Percentiles rank a stretch among this genome's conserved stretches.
phyloP scores from a whole-genome alignment of 1,140 invertebrate genomes.

The Drosophila carrolli region DNA sequence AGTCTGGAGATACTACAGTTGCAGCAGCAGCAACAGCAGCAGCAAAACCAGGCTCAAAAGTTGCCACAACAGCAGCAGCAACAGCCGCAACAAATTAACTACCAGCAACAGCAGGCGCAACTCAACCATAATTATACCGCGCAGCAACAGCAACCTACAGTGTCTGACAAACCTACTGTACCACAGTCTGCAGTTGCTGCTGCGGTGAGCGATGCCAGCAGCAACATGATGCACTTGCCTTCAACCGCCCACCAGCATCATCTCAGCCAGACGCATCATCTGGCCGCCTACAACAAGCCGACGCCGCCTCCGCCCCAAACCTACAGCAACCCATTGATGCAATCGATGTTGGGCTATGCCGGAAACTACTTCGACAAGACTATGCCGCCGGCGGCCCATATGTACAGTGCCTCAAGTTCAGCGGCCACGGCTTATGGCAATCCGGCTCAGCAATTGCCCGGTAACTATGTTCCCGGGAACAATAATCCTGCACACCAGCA shows the following conservation, averaged over 20 bases:
- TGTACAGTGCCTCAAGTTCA: conserved; percentile 67
- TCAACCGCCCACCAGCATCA: conserved; percentile 70
- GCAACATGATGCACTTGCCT: conserved; percentile 62
- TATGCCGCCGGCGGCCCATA: conserved; percentile 81
- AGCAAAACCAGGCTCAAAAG: conserved; percentile 45
- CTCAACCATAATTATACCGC: conserved; percentile 40
- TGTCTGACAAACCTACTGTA: conserved; percentile 42
- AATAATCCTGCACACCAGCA: conserved; percentile 50
- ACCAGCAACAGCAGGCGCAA: conserved; percentile 40
- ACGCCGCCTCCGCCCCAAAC: conserved; percentile 76
- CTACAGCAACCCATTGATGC: conserved; percentile 78
- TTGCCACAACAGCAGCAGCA: conserved; percentile 51
- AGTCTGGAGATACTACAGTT: too few species aligned
- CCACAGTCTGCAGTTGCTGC: conserved; percentile 26
- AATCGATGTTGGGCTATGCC: conserved; percentile 67
- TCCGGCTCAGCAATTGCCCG: conserved; percentile 74
- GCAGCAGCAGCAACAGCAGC: conserved; percentile 57
- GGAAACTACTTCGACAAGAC: conserved; percentile 80
- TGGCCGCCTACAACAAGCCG: conserved; percentile 78
- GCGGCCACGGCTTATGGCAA: conserved; percentile 66
- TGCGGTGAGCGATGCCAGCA: conserved; percentile 33
- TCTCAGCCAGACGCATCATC: conserved; percentile 74
- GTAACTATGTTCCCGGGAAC: conserved; percentile 65
- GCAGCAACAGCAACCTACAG: conserved; percentile 51
- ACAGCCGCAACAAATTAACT: conserved; percentile 38